Percentiles rank a stretch among this genome's conserved stretches.
Conservation (phyloP, 1,140 invertebrate genomes). For the Pararge aegeria region DNA sequence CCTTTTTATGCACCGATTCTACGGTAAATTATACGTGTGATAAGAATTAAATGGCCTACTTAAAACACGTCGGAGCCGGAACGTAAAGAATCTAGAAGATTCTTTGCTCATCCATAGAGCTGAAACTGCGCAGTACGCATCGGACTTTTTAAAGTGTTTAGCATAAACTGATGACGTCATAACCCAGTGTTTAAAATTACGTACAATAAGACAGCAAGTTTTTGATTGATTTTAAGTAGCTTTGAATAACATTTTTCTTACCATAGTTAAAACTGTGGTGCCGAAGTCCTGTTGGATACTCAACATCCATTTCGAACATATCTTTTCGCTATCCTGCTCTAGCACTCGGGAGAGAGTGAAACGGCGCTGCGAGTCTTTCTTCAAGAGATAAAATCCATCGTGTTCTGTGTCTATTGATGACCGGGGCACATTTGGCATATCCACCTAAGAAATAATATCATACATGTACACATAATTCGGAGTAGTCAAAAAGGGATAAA, state of each 20-base stretch:
- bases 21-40: neutral
- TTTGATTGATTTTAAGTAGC: no score
- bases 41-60: no score
- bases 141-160: no score
- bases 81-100: no score
- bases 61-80: no score
- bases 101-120: no score
- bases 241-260: constrained; percentile 28
- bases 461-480: no score
- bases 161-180: no score
- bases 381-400: constrained; percentile 96
- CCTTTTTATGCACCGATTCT: neutral
- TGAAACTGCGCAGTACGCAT: no score
- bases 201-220: no score
- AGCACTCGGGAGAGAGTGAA: constrained; percentile 94
- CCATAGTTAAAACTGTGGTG: constrained; percentile 82
- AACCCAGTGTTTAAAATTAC: no score
- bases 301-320: constrained; percentile 91
- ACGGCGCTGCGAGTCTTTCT: constrained; percentile 97
- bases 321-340: constrained; percentile 91
- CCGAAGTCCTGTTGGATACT: constrained; percentile 86
- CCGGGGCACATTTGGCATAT: constrained; percentile 64
- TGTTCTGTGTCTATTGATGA: constrained; percentile 84
- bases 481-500: no score
- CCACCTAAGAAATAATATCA: constrained; percentile 45